Conservation (phyloP, 1,140 invertebrate species). For the Mizuhopecten yessoensis region DNA sequence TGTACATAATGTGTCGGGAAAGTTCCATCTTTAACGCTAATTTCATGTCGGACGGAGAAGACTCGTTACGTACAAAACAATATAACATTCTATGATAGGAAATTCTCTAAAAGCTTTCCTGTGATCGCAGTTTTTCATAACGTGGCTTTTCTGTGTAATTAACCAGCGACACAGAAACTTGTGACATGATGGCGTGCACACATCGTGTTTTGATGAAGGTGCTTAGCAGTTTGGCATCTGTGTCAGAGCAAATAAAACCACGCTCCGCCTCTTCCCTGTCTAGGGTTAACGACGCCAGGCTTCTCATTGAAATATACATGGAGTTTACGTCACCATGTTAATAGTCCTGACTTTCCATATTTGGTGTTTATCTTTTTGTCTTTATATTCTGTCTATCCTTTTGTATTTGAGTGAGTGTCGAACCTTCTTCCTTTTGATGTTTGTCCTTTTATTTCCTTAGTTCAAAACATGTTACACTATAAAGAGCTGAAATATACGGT, state of each 20-base stretch:
- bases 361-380: too few relatives aligned
- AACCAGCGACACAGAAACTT: not conserved
- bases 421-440: too few relatives aligned
- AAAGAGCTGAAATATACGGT: too few relatives aligned
- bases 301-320: too few relatives aligned
- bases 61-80: not conserved
- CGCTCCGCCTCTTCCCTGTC: too few relatives aligned
- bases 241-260: not conserved
- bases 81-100: not conserved
- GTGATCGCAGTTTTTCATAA: not conserved
- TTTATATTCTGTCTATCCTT: too few relatives aligned
- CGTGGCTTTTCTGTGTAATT: not conserved
- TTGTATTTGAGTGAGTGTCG: too few relatives aligned
- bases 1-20: not conserved
- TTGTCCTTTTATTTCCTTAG: too few relatives aligned
- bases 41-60: not conserved
- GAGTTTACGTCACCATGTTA: too few relatives aligned
- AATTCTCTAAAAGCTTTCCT: not conserved
- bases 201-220: not conserved
- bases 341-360: too few relatives aligned
- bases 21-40: not conserved
- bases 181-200: not conserved
- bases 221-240: not conserved
- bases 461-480: too few relatives aligned
- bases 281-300: too few relatives aligned